Evolutionary conservation across 2,797 vertebrate genomes (phyloP).

Genomic region (Valencia hispanica): DNA sequence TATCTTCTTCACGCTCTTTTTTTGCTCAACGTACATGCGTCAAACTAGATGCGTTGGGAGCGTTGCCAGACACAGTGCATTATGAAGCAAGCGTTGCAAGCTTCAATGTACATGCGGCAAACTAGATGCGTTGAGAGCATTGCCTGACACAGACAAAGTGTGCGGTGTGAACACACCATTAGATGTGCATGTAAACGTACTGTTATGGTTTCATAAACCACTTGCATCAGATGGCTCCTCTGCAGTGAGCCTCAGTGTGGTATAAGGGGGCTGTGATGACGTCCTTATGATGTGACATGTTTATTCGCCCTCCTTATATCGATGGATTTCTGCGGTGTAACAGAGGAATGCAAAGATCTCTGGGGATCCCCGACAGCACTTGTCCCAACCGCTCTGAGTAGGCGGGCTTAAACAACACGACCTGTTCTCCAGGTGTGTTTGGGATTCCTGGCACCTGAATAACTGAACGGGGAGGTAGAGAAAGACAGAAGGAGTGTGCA

Average conservation of each 20-base stretch:
- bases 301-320: constrained; percentile 32
- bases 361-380: constrained; percentile 52
- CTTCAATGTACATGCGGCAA: no score
- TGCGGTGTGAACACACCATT: no score
- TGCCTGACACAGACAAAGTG: no score
- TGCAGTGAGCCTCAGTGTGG: constrained; percentile 1
- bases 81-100: no score
- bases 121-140: no score
- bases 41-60: no score
- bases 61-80: no score
- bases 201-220: constrained; percentile 9
- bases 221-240: not conserved
- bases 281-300: constrained; percentile 53
- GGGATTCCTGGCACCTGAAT: constrained; percentile 61
- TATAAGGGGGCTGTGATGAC: constrained; percentile 41
- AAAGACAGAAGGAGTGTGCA: constrained; percentile 12
- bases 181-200: not conserved
- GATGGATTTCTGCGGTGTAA: constrained; percentile 20
- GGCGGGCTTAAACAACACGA: constrained; percentile 27
- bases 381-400: constrained; percentile 45
- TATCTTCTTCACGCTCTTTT: no score
- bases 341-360: constrained; percentile 59
- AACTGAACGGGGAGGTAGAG: constrained; percentile 25
- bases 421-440: constrained; percentile 72
- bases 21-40: no score